Base-by-base conservation (phyloP, 2,888 invertebrate genomes). In the Miltochrista miniata region DNA sequence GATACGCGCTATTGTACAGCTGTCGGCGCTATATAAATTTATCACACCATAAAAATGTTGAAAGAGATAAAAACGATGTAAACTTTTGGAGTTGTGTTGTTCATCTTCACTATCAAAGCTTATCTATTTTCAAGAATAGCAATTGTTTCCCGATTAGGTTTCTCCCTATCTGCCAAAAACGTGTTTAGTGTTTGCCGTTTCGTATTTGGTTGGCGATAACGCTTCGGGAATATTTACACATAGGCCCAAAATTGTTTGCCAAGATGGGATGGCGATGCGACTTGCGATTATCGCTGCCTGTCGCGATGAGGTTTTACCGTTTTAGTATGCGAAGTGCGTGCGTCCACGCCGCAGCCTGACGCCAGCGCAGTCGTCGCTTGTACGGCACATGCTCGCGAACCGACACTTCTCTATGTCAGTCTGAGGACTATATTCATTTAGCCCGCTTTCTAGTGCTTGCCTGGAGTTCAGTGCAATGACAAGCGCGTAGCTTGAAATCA, bases 311-410 rank as follows among this genome's bases (percentile, higher is more conserved):
- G n/a, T n/a, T n/a, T n/a, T n/a, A n/a, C n/a, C 3, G 72, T 81
- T 82, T 90, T 91, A 90, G 89, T 90, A 90, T 91, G 86, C 91
- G 84, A 76, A 77, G 78, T 76, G 89, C 84, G 90, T 90, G 83
- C 87, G 87, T 74, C 64, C 63, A 71, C 83, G 87, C 73, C 79
- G 87, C 81, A 79, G 76, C 61, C 73, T 80, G 89, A 86, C 88
- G 90, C 88, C 87, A 83, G 74, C 66, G 70, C 64, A 53, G 52
- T 53, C 61, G 70, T 70, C 73, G 73, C 70, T 68, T 73, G 76
- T 74, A 64, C 67, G 72, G 68, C 70, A 69, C 72, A 71, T 63
- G 67, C 73, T 73, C 74, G 81, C 79, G 72, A 76, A 78, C 71
- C 73, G 74, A 78, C 84, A 80, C 79, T 79, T 69, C 76, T 72